These are phyloP conservation scores for Steinernema carpocapsae DNA, from an alignment of 2,888 invertebrate species.

Conservation along the genomic window DNA sequence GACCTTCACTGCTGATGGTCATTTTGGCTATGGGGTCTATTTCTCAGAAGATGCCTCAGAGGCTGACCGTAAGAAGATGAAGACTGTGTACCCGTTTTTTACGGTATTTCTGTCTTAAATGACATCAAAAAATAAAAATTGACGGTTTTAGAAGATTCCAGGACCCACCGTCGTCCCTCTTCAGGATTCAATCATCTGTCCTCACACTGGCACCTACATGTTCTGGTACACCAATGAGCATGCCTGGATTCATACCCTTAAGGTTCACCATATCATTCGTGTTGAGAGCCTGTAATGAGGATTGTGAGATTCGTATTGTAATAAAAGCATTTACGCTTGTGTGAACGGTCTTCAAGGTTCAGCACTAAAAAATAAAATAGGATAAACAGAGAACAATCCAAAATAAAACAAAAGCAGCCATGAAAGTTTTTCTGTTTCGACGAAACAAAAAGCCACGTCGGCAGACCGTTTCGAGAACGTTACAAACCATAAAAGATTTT, in stretches of 20 bases:
- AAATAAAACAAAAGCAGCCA: no score
- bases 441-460: no score
- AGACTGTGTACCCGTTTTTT: constrained; percentile 62
- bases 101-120: constrained; percentile 54
- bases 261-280: constrained; percentile 44
- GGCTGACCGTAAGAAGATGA: constrained; percentile 46
- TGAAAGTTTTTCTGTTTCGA: no score
- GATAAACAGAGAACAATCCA: no score
- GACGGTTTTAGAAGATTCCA: constrained; percentile 52
- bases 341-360: no score
- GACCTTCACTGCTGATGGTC: constrained; percentile 62
- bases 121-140: no score
- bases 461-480: background rate
- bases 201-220: constrained; percentile 11
- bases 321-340: no score
- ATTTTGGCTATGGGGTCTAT: constrained; percentile 65
- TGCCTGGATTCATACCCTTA: constrained; percentile 60
- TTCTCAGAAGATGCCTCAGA: constrained; percentile 47
- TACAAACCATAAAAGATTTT: background rate
- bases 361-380: no score
- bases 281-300: constrained; percentile 5
- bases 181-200: constrained; percentile 9
- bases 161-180: constrained; percentile 55
- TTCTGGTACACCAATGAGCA: constrained; percentile 60
- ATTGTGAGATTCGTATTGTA: no score